phyloP scores from a whole-genome alignment of 2,888 invertebrate genomes.

The Calliopum simillimum region DNA sequence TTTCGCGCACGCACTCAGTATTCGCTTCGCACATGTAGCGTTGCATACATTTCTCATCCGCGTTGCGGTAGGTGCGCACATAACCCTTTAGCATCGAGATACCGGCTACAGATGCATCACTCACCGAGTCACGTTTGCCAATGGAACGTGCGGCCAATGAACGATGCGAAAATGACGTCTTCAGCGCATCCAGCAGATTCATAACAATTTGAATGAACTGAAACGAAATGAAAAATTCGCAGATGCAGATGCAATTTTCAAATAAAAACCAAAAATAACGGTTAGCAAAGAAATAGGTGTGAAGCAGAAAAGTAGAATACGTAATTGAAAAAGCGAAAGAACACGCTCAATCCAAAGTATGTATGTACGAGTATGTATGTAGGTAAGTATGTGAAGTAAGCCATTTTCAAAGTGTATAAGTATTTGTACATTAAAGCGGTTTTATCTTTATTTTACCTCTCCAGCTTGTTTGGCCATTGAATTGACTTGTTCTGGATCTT shows the following conservation, averaged over 20 bases:
- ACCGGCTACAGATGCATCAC: slow-evolving; percentile 89
- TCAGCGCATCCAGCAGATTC: slow-evolving; percentile 89
- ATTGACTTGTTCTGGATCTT: slow-evolving; percentile 92
- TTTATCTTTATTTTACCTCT: slow-evolving; percentile 77
- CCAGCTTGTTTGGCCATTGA: slow-evolving; percentile 95
- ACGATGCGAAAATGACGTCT: slow-evolving; percentile 92
- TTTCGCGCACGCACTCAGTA: slow-evolving; percentile 85
- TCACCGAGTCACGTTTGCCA: slow-evolving; percentile 88
- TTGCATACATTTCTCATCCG: slow-evolving; percentile 86
- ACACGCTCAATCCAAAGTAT: neutral
- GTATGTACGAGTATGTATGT: too few species aligned
- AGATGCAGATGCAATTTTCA: slow-evolving; percentile 29
- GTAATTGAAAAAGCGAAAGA: slow-evolving; percentile 16
- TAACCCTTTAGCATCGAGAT: slow-evolving; percentile 92
- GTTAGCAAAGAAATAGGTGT: slow-evolving; percentile 8
- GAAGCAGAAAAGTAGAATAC: neutral
- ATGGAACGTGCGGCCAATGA: slow-evolving; percentile 86
- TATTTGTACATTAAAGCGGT: slow-evolving; percentile 6
- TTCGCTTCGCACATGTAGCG: slow-evolving; percentile 92
- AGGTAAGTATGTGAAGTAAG: neutral
- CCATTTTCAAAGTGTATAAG: slow-evolving; percentile 8
- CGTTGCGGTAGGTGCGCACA: slow-evolving; percentile 81
- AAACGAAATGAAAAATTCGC: slow-evolving; percentile 47
- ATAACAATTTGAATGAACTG: slow-evolving; percentile 94
- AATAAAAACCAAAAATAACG: slow-evolving; percentile 26